phyloP scores from a whole-genome alignment of 1,140 invertebrate genomes.

The Neodiprion fabricii region DNA sequence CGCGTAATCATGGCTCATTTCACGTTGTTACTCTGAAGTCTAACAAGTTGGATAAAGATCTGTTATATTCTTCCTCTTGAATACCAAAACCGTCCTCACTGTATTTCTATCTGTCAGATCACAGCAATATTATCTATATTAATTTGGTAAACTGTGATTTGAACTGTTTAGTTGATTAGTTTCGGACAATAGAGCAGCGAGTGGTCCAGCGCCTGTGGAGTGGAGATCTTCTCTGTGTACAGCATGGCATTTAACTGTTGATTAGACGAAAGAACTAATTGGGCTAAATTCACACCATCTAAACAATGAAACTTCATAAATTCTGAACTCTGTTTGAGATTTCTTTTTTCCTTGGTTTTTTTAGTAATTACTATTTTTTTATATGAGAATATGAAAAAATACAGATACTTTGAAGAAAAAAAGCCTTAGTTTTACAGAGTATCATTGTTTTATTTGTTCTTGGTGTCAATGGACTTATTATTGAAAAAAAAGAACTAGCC shows the following conservation, averaged over 20 bases:
- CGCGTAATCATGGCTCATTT: no score
- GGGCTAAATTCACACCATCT: background rate
- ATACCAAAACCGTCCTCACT: background rate
- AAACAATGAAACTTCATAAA: background rate
- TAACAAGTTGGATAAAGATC: no score
- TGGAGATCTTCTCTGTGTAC: background rate
- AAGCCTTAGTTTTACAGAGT: no score
- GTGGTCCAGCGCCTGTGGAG: constrained; percentile 6
- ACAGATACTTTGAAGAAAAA: no score
- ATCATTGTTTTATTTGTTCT: constrained; percentile 14
- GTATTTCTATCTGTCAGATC: background rate
- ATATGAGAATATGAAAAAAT: no score
- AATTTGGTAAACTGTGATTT: constrained; percentile 5
- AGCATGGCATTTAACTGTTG: background rate
- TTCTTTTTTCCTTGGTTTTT: background rate
- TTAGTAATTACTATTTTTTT: background rate
- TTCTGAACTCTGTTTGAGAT: background rate
- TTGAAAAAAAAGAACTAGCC: constrained; percentile 16
- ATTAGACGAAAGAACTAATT: background rate
- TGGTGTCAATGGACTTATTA: constrained; percentile 15
- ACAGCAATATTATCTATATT: background rate
- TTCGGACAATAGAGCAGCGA: constrained; percentile 2
- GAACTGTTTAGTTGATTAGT: constrained; percentile 1
- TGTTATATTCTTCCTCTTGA: no score
- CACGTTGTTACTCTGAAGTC: no score